Evolutionary conservation across 2,888 invertebrate species (phyloP), one percentile per base, ranked within the genome.

Genomic region (Tubiluchus corallicola): DNA sequence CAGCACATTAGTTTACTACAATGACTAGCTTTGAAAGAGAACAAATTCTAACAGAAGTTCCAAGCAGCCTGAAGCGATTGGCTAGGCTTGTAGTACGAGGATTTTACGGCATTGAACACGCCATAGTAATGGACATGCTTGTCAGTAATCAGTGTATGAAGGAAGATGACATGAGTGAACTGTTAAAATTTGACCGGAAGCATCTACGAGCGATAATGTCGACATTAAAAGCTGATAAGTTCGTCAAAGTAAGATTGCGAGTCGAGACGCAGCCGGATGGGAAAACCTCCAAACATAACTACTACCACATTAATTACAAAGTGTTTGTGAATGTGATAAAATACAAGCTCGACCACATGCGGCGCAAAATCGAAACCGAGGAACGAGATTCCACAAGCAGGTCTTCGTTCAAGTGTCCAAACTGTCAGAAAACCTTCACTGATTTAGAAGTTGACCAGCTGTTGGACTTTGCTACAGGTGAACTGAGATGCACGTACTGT

Each of bases 301-400:
- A 90, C 64, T 94, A 92, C 65, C 94, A 87, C 60, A 92, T 94
- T 54, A 92, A 92, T 66, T 94, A 92, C 65, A 87, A 87, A 61
- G 72, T 81, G 37, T 92, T 92, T 66, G 92, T 94, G 3, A 94
- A 94, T 69, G 88, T 94, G 13, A 84, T 94, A 1, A 94, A 92
- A 66, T 96, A 94, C 66, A 94, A 94, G 68, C 67, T 96, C 59
- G 92, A 94, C 67, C 73, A 88, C 58, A 90, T 94, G 82, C 74
- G 88, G 46, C 83, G 88, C 59, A 77, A 88, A 53, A 79, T 96
- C 74, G 94, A 94, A 64, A 85, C 84, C 0, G 88, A 88, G 60
- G 92, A 92, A 61, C 71, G 90, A 42, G 87, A 92, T 65, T 85
- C 85, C 0, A 92, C 90, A 0, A 87, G 85, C 61, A 73, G 92